Conservation (phyloP, 2,797 vertebrate genomes). For the Tokudaia muenninki region DNA sequence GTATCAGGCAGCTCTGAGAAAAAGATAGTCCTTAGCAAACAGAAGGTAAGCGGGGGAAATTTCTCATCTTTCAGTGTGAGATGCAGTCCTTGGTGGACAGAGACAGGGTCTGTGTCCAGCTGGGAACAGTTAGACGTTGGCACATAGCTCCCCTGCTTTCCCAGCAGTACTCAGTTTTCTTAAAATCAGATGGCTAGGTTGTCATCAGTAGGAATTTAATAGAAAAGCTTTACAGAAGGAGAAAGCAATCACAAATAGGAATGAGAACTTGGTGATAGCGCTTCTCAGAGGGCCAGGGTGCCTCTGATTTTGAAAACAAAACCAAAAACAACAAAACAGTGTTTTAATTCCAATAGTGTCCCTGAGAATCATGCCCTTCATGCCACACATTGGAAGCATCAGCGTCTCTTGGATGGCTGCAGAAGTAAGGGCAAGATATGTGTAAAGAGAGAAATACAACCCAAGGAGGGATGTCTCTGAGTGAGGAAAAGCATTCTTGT, state of each 20-base stretch:
- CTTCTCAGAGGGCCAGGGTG: background rate
- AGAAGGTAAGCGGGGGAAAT: background rate
- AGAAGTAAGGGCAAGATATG: background rate
- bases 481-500: background rate
- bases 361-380: accelerated
- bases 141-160: background rate
- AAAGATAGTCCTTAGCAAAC: background rate
- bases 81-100: background rate
- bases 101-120: background rate
- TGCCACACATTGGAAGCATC: no score
- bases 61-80: background rate
- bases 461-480: background rate
- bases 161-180: background rate
- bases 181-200: background rate
- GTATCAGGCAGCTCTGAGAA: background rate
- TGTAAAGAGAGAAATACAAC: background rate
- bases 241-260: background rate
- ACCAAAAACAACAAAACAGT: background rate
- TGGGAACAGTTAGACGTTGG: background rate
- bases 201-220: background rate
- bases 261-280: background rate
- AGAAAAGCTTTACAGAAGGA: background rate
- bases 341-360: background rate
- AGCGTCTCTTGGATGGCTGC: background rate
- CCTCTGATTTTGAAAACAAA: background rate